Conservation (phyloP, 2,113 vertebrate species). For the Cinclus mexicanus region DNA sequence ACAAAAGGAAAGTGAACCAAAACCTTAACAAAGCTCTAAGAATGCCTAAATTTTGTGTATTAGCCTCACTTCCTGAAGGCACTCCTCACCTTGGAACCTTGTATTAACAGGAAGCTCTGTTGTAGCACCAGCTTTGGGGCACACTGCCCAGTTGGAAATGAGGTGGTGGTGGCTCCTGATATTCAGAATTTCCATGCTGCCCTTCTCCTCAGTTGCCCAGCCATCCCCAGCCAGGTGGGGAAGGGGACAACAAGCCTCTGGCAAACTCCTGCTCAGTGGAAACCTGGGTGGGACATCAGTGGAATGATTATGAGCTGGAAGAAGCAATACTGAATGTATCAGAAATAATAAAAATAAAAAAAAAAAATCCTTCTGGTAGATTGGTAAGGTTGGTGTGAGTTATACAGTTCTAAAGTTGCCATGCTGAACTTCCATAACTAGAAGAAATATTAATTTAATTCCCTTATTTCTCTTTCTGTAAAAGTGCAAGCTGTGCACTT, state of each 20-base stretch:
- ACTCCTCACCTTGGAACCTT: background rate
- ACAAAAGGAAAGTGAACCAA: background rate
- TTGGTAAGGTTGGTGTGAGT: background rate
- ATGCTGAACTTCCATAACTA: background rate
- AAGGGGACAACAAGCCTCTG: background rate
- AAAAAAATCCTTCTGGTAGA: background rate
- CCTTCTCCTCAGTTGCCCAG: background rate
- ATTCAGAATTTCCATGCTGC: background rate
- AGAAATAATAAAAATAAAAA: fast-evolving
- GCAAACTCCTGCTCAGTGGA: background rate
- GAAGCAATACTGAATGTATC: background rate
- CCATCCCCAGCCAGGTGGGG: background rate
- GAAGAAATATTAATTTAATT: background rate
- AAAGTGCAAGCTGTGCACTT: background rate
- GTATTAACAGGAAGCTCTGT: background rate
- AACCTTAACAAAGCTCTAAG: background rate
- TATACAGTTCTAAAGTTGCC: background rate
- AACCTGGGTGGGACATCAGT: background rate
- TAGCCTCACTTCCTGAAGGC: background rate
- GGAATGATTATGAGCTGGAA: background rate
- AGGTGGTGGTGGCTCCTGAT: fast-evolving
- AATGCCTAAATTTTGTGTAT: background rate
- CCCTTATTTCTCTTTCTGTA: background rate
- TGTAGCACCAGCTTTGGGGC: background rate
- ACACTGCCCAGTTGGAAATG: fast-evolving